A percentile compares a stretch with the other conserved stretches of the same genome.
Evolutionary conservation across 1,140 invertebrate species (phyloP).

Genomic region (Caenorhabditis latens): DNA sequence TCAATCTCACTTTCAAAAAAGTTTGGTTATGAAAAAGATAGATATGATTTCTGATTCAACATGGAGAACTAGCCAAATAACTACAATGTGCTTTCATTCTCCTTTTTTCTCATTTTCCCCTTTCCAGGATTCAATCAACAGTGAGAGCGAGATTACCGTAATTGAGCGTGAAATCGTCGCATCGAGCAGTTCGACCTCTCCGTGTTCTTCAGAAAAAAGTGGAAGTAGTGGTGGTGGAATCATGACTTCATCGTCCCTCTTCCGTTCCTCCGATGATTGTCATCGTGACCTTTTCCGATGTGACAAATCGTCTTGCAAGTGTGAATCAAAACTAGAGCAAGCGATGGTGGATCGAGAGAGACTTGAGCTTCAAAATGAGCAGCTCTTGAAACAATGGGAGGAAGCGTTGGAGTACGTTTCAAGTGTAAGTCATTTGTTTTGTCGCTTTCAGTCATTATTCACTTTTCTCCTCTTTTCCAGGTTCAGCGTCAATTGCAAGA

Average conservation of each 20-base stretch:
- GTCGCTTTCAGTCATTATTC: not conserved
- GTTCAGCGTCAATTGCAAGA: slow-evolving; percentile 60
- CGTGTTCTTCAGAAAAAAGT: slow-evolving; percentile 56
- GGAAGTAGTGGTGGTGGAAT: slow-evolving; percentile 42
- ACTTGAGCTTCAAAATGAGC: slow-evolving; percentile 62
- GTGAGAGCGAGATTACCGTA: slow-evolving; percentile 57
- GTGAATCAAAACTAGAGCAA: slow-evolving; percentile 37
- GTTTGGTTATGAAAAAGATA: no score
- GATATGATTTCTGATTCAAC: no score
- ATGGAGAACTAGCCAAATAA: not conserved
- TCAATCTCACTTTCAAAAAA: no score
- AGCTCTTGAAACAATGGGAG: slow-evolving; percentile 62
- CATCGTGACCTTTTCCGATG: slow-evolving; percentile 43
- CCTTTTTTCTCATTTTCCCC: not conserved
- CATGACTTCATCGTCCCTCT: slow-evolving; percentile 31
- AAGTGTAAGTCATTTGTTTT: slow-evolving; percentile 41
- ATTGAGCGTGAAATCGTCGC: slow-evolving; percentile 55
- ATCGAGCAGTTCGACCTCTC: slow-evolving; percentile 49
- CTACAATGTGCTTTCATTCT: no score
- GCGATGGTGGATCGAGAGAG: slow-evolving; percentile 55
- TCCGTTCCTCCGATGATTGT: not conserved
- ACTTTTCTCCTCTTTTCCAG: slow-evolving; percentile 21
- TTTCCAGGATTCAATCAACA: slow-evolving; percentile 59
- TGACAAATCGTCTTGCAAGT: slow-evolving; percentile 46
- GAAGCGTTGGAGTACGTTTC: slow-evolving; percentile 61